These are phyloP conservation scores for Thalassaphorura encarpata DNA, from an alignment of 1,140 invertebrate genomes.

Conservation along the genomic window DNA sequence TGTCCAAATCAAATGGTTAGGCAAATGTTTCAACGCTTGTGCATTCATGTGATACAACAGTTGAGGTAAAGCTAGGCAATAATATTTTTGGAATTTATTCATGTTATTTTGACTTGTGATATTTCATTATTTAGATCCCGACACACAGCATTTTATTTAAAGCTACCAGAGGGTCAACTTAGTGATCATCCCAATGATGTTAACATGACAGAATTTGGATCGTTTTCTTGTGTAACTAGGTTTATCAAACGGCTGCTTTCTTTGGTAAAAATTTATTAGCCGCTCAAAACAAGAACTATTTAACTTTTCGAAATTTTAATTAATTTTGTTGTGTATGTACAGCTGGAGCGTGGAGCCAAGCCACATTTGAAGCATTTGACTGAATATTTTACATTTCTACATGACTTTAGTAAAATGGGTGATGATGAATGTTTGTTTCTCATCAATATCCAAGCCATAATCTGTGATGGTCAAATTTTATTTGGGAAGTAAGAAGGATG, in stretches of 20 bases:
- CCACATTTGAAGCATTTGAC: conserved; percentile 75
- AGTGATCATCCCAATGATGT: conserved; percentile 50
- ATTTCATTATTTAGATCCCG: conserved; percentile 43
- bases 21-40: conserved; percentile 85
- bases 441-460: conserved; percentile 72
- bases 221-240: conserved; percentile 77
- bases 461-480: conserved; percentile 85
- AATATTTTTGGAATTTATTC: not conserved
- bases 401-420: conserved; percentile 90
- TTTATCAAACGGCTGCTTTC: conserved; percentile 82
- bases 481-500: conserved; percentile 63
- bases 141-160: conserved; percentile 63
- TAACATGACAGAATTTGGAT: conserved; percentile 55
- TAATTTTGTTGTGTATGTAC: conserved; percentile 29
- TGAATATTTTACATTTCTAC: conserved; percentile 82
- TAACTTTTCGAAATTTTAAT: conserved; percentile 13
- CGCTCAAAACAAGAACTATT: too few species aligned
- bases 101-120: too few species aligned
- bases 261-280: conserved; percentile 48
- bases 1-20: conserved; percentile 92
- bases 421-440: conserved; percentile 83
- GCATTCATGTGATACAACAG: conserved; percentile 86
- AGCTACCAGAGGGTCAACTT: conserved; percentile 49
- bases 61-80: conserved; percentile 47
- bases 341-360: conserved; percentile 79